Conservation (phyloP, 2,888 invertebrate genomes). For the Aphodius sticticus region DNA sequence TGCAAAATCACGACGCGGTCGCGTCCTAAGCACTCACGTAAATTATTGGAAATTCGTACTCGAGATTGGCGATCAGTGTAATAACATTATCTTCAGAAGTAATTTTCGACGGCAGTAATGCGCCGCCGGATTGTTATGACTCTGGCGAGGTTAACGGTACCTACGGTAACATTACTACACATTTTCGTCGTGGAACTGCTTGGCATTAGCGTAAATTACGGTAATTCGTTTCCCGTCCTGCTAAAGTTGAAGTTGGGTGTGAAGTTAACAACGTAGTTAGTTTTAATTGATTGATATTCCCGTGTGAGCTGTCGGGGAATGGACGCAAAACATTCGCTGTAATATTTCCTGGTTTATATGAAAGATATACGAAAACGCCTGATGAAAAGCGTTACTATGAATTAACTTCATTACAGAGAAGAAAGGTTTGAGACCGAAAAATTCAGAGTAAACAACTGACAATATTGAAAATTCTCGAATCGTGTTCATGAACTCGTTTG, state of each 20-base stretch:
- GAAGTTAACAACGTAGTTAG: constrained; percentile 4
- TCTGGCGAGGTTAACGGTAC: neutral
- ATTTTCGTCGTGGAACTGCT: neutral
- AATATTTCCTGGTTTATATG: neutral
- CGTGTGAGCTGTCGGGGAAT: neutral
- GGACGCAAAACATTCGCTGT: neutral
- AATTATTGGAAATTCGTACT: neutral
- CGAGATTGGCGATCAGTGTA: neutral
- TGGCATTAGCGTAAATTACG: neutral
- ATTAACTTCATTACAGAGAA: too few relatives aligned
- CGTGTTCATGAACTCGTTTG: too few relatives aligned
- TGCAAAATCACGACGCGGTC: neutral
- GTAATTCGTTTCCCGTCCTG: neutral
- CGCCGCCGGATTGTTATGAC: neutral
- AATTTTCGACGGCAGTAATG: neutral
- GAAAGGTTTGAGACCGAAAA: too few relatives aligned
- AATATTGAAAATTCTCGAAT: too few relatives aligned
- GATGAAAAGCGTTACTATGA: too few relatives aligned
- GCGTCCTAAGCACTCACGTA: neutral
- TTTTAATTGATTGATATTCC: neutral
- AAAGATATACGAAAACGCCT: too few relatives aligned
- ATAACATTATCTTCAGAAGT: neutral
- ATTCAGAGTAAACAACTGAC: too few relatives aligned
- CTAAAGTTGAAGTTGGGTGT: neutral
- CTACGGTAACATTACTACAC: neutral